Percentiles rank a stretch among this genome's conserved stretches.
Evolutionary conservation across 2,113 vertebrate species (phyloP).

Genomic region (Turdus rufiventris): DNA sequence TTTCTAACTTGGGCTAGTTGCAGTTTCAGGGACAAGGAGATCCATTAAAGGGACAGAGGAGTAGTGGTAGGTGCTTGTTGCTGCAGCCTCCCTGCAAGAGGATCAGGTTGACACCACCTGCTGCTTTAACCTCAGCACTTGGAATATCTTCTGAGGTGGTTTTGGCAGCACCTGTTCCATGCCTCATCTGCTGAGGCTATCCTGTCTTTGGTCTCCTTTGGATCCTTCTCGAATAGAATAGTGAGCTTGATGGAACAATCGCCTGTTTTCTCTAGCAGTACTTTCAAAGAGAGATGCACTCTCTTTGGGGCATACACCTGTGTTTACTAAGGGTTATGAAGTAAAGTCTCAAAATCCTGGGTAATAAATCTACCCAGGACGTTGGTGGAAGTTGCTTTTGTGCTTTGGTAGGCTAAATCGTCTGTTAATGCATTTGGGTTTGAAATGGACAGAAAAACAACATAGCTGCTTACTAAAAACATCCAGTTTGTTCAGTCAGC

Average conservation of each 20-base stretch:
- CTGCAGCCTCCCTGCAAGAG: not conserved
- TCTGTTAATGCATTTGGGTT: not conserved
- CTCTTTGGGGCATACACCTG: not conserved
- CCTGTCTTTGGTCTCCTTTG: not conserved
- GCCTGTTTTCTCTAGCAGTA: not conserved
- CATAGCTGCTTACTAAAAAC: not conserved
- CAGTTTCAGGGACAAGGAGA: not conserved
- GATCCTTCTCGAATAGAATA: not conserved
- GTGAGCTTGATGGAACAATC: not conserved
- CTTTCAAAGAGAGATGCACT: not conserved
- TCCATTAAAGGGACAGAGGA: not conserved
- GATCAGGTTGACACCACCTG: conserved; percentile 47
- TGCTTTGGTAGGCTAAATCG: not conserved
- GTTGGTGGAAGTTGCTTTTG: not conserved
- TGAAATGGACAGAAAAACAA: not conserved
- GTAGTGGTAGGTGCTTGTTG: not conserved
- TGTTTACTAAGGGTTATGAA: not conserved
- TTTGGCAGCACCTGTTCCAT: not conserved
- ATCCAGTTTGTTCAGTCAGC: not conserved
- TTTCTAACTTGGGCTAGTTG: not conserved
- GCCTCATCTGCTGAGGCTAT: conserved; percentile 1
- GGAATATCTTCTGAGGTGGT: conserved; percentile 1
- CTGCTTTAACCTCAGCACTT: conserved; percentile 27
- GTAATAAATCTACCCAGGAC: not conserved
- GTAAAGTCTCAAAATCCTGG: not conserved